phyloP scores from a whole-genome alignment of 2,888 invertebrate species.

The Nomada fabriciana region DNA sequence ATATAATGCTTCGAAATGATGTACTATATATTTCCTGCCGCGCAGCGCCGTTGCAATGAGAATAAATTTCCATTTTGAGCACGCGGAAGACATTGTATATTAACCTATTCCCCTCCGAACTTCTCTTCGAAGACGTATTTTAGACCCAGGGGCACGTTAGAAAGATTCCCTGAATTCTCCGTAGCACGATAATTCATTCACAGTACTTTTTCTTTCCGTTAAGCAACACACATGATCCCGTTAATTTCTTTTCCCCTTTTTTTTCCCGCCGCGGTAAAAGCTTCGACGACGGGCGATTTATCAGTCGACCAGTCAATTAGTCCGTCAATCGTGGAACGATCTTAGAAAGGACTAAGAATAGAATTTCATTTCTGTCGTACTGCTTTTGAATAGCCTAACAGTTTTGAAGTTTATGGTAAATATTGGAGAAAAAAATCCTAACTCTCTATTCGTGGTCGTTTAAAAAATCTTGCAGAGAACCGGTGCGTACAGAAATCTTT shows the following conservation, averaged over 20 bases:
- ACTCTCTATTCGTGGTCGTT: not conserved
- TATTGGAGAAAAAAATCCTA: no score
- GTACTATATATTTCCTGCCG: constrained; percentile 46
- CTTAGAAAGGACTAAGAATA: not conserved
- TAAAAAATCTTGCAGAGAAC: constrained; percentile 25
- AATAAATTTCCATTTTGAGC: constrained; percentile 48
- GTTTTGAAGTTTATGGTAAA: no score
- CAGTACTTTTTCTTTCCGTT: no score
- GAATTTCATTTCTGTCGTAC: not conserved
- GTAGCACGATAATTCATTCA: not conserved
- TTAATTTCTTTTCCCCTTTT: not conserved
- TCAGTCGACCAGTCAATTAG: not conserved
- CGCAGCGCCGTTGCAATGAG: constrained; percentile 39
- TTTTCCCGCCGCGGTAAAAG: not conserved
- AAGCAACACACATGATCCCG: no score
- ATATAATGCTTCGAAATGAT: constrained; percentile 55
- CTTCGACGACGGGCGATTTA: not conserved
- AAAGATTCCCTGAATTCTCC: not conserved
- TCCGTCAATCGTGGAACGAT: not conserved
- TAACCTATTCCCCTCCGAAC: constrained; percentile 14
- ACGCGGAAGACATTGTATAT: constrained; percentile 17
- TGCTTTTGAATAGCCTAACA: no score
- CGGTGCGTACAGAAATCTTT: constrained; percentile 19
- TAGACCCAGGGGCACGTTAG: not conserved
- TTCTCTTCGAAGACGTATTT: constrained; percentile 11